Evolutionary conservation across 2,797 vertebrate genomes (phyloP), one percentile per base, ranked within the genome.

Genomic region (Bucorvus abyssinicus): DNA sequence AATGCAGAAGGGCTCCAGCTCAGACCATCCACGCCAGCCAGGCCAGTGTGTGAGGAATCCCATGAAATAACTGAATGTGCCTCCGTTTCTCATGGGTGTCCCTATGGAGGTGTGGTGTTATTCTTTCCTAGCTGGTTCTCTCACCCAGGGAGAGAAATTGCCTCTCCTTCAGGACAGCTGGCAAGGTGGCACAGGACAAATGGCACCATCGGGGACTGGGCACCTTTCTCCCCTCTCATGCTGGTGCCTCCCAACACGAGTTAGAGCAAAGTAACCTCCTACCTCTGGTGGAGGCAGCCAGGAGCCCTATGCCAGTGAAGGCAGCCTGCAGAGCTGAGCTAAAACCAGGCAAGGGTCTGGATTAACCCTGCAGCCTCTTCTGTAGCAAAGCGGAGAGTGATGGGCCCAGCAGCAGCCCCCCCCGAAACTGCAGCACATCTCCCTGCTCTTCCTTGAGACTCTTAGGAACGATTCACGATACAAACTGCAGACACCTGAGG

Each of bases 351-450:
- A 7, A 68, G 50, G 59, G 40, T 70, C 77, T 64, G 49, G 24
- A 49, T 63, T 63, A 76, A 71, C 55, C 55, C 34, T 80, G 59
- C 53, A 88, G 40, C 15, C 23, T n/a, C 7, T 83, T 91, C 34
- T 4, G 2, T 1, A 61, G 16, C 0, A 0, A 79, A 73, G 45
- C 0, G 0, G 45, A 85, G 52, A 42, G 29, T 0, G 2, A 50
- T 18, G 30, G 27, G 22, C 13, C 52, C 55, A 52, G 56, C 52
- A 91, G 79, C 75, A 85, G 32, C 36, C 14, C 27, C 19, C 21
- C 7, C 60, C 3, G 4, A 84, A 92, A 82, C 26, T 21, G 30
- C 81, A 89, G 27, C 22, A 12, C 49, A n/a, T 18, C 36, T 52
- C 71, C 32, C 45, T 38, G 38, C 34, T 71, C 79, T 47, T 76